phyloP scores from a whole-genome alignment of 2,888 invertebrate species.

The Stenurella melanura region DNA sequence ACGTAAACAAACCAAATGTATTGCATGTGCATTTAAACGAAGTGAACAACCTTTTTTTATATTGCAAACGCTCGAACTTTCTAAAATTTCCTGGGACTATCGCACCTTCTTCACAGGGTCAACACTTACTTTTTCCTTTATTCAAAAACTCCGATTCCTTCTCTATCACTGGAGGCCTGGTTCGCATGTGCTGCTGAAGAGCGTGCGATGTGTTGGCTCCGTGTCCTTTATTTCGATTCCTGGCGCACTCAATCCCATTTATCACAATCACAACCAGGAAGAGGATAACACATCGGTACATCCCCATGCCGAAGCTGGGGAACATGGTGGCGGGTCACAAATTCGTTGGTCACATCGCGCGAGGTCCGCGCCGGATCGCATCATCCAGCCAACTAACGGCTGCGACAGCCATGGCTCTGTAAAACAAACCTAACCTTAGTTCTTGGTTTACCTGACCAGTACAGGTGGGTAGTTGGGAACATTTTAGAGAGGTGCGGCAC shows the following conservation, averaged over 20 bases:
- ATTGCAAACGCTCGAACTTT: slow-evolving; percentile 40
- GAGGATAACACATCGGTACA: slow-evolving; percentile 48
- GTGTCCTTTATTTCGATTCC: slow-evolving; percentile 51
- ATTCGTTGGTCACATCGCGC: slow-evolving; percentile 59
- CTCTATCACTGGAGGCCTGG: slow-evolving; percentile 50
- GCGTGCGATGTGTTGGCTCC: slow-evolving; percentile 44
- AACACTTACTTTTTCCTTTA: slow-evolving; percentile 71
- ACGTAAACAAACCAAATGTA: slow-evolving; percentile 38
- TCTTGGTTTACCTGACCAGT: slow-evolving; percentile 58
- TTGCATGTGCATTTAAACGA: slow-evolving; percentile 17
- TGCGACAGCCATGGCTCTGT: slow-evolving; percentile 59
- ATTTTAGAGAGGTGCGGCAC: slow-evolving; percentile 46
- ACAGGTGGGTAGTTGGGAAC: slow-evolving; percentile 56
- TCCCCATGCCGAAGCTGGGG: slow-evolving; percentile 56
- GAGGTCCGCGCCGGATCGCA: slow-evolving; percentile 58
- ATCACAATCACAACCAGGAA: slow-evolving; percentile 54
- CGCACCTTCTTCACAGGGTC: slow-evolving; percentile 3
- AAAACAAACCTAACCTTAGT: slow-evolving; percentile 60
- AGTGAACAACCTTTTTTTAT: slow-evolving; percentile 47
- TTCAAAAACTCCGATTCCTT: slow-evolving; percentile 67
- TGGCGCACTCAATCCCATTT: slow-evolving; percentile 51
- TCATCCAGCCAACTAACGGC: slow-evolving; percentile 59
- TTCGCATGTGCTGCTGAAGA: slow-evolving; percentile 51
- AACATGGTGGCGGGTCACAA: slow-evolving; percentile 51
- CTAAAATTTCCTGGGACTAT: slow-evolving; percentile 19